Percentiles rank a stretch among this genome's conserved stretches.
Conservation (phyloP, 2,797 vertebrate genomes). For the Lepus oiostolus region DNA sequence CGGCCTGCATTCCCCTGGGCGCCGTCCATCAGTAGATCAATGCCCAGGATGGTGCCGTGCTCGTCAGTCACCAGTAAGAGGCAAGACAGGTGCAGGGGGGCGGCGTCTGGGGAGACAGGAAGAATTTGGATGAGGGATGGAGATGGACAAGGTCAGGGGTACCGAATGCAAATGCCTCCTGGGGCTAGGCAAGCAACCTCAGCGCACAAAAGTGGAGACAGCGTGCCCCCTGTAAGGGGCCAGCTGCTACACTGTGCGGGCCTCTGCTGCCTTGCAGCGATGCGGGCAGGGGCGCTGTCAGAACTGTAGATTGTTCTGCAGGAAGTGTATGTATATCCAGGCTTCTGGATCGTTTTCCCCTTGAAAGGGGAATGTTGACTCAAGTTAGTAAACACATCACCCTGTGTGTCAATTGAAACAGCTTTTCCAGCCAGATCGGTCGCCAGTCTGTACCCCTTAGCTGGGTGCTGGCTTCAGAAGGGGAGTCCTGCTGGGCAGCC, state of each 20-base stretch:
- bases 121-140: not conserved
- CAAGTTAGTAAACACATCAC: not conserved
- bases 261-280: not conserved
- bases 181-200: not conserved
- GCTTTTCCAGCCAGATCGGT: not conserved
- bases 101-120: slow-evolving; percentile 69
- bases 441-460: not conserved
- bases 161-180: not conserved
- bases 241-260: not conserved
- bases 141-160: not conserved
- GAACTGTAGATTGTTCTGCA: slow-evolving; percentile 43
- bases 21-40: slow-evolving; percentile 84
- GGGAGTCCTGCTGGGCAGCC: not conserved
- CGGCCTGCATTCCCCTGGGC: not conserved
- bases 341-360: not conserved
- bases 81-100: slow-evolving; percentile 80
- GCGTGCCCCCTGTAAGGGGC: not conserved
- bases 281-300: not conserved
- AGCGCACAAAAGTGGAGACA: not conserved
- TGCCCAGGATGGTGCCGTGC: slow-evolving; percentile 84
- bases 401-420: not conserved
- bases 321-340: slow-evolving; percentile 1
- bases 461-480: not conserved
- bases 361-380: not conserved
- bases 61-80: slow-evolving; percentile 86